Percentiles rank a stretch among this genome's conserved stretches.
Conservation (phyloP, 2,113 vertebrate genomes). For the Entelurus aequoreus region DNA sequence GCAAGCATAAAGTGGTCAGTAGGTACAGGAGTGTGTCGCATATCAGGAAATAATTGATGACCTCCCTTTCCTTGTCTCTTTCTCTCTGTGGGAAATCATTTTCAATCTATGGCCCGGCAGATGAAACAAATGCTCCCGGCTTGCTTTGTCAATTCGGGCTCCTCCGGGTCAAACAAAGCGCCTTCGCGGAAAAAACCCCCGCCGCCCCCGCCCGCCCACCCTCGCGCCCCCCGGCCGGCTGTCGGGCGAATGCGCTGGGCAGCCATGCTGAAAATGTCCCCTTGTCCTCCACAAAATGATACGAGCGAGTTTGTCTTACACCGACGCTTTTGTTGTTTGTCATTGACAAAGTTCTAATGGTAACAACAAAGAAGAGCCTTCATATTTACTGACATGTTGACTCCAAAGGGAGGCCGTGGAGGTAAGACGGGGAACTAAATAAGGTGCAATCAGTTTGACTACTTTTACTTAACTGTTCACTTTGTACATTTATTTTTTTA, state of each 20-base stretch:
- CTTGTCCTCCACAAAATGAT: slow-evolving; percentile 77
- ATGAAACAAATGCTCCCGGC: slow-evolving; percentile 77
- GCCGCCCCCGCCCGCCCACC: too few relatives aligned
- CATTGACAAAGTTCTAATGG: slow-evolving; percentile 76
- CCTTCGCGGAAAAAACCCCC: slow-evolving; percentile 45
- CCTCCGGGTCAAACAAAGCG: slow-evolving; percentile 81
- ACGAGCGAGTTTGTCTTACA: slow-evolving; percentile 75
- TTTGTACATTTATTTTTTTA: too few relatives aligned
- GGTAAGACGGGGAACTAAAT: too few relatives aligned
- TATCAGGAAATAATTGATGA: slow-evolving; percentile 79
- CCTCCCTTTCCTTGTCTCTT: slow-evolving; percentile 15
- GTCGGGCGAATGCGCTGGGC: slow-evolving; percentile 65
- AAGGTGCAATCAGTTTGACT: too few relatives aligned
- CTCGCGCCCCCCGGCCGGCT: slow-evolving; percentile 61
- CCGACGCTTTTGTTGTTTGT: slow-evolving; percentile 76
- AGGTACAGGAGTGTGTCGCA: slow-evolving; percentile 74
- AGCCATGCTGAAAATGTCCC: slow-evolving; percentile 79
- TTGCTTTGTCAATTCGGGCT: slow-evolving; percentile 80
- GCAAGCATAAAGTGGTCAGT: slow-evolving; percentile 70
- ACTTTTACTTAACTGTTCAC: too few relatives aligned
- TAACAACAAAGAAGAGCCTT: slow-evolving; percentile 57
- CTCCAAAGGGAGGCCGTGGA: slow-evolving; percentile 5
- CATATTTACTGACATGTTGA: slow-evolving; percentile 73
- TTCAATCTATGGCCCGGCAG: slow-evolving; percentile 79
- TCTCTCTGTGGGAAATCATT: slow-evolving; percentile 72